Conservation (phyloP, 2,888 invertebrate species). For the Acleris laterana region DNA sequence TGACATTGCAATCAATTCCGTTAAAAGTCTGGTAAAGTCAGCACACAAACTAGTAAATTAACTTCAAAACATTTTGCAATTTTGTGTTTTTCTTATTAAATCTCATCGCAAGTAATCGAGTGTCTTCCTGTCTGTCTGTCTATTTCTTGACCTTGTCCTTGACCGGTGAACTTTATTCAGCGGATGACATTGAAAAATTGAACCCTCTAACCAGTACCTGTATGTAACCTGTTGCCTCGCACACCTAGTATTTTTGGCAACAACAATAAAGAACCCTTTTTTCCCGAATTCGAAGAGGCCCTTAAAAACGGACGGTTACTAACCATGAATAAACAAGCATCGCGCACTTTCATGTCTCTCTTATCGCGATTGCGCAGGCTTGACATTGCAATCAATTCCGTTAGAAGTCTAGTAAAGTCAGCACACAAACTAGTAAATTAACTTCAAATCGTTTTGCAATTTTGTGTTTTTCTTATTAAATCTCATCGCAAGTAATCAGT, state of each 20-base stretch:
- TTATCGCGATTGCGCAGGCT: conserved; percentile 22
- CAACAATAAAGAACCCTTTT: too few species aligned
- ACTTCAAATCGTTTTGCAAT: not conserved
- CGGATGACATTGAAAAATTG: too few species aligned
- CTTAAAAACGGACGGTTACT: conserved; percentile 5
- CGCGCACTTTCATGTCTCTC: conserved; percentile 23
- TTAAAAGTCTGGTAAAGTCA: conserved; percentile 12
- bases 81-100: not conserved
- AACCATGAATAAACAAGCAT: conserved; percentile 27
- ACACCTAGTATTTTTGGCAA: too few species aligned
- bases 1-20: conserved; percentile 25
- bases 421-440: conserved; percentile 2
- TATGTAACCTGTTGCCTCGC: too few species aligned
- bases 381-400: conserved; percentile 25
- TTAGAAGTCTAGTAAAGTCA: conserved; percentile 11
- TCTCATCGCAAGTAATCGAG: not conserved
- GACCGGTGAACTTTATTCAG: too few species aligned
- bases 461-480: not conserved
- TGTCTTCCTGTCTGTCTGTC: too few species aligned
- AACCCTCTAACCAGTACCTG: too few species aligned
- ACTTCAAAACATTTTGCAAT: not conserved
- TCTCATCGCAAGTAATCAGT: not conserved
- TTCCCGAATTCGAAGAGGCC: too few species aligned
- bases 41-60: conserved; percentile 2
- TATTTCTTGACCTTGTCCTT: too few species aligned